phyloP scores from a whole-genome alignment of 2,888 invertebrate species.

The Oligia fasciuncula region DNA sequence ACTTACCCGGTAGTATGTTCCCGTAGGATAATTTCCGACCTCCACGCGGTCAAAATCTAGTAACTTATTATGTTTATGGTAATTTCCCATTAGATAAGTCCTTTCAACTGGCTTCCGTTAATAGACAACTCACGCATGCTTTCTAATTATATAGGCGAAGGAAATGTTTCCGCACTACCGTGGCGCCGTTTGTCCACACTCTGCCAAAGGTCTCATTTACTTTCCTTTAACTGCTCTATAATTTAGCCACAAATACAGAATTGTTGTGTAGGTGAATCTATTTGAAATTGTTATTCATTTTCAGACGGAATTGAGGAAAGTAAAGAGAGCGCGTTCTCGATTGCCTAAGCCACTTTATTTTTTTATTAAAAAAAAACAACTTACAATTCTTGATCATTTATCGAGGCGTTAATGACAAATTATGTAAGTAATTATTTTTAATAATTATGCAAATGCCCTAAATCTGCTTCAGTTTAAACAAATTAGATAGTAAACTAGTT shows the following conservation, averaged over 20 bases:
- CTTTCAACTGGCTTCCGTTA: conserved; percentile 43
- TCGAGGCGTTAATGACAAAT: background rate
- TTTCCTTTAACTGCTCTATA: conserved; percentile 58
- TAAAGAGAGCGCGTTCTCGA: background rate
- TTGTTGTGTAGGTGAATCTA: conserved; percentile 35
- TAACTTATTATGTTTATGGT: background rate
- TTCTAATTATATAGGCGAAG: conserved; percentile 65
- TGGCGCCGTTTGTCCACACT: conserved; percentile 38
- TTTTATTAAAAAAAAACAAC: background rate
- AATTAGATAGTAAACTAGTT: background rate
- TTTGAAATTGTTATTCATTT: conserved; percentile 43
- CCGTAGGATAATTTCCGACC: background rate
- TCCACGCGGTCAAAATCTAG: background rate
- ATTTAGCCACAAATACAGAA: conserved; percentile 50
- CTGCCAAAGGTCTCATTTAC: conserved; percentile 58
- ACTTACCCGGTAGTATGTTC: background rate
- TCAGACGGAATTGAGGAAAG: conserved; percentile 19
- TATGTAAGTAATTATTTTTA: conserved; percentile 11
- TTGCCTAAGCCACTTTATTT: background rate
- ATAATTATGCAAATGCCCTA: conserved; percentile 14
- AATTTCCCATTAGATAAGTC: conserved; percentile 22
- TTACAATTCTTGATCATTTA: background rate
- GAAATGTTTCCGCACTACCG: conserved; percentile 59
- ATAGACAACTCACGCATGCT: conserved; percentile 55
- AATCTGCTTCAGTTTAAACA: background rate